phyloP scores from a whole-genome alignment of 1,140 invertebrate species.

The Potamilus streckersoni region DNA sequence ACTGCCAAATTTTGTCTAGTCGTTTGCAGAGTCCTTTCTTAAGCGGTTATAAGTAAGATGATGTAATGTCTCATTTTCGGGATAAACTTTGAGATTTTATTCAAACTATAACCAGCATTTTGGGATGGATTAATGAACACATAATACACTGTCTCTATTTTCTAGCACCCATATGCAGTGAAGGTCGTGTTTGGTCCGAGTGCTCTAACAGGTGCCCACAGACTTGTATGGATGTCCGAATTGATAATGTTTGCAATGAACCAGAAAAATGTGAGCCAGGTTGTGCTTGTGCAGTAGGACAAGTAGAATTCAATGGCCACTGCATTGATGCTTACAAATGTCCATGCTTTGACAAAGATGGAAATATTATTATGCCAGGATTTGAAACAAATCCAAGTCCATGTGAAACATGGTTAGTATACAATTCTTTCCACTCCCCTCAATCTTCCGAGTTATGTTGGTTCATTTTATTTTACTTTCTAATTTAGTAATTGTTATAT shows the following conservation, averaged over 20 bases:
- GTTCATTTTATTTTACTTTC: neutral
- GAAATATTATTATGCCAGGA: conserved; percentile 19
- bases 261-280: conserved; percentile 1
- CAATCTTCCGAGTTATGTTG: neutral
- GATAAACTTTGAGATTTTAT: no score
- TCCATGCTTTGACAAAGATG: conserved; percentile 31
- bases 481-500: neutral
- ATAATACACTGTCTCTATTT: no score
- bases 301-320: conserved; percentile 11
- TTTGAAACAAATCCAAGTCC: conserved; percentile 5
- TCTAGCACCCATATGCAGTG: conserved; percentile 2
- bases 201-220: conserved; percentile 31
- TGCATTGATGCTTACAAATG: conserved; percentile 22
- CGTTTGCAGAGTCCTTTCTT: no score
- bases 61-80: no score
- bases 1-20: no score
- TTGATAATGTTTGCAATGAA: neutral
- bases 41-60: no score
- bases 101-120: no score
- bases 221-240: conserved; percentile 27
- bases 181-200: conserved; percentile 26
- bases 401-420: conserved; percentile 32
- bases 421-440: neutral
- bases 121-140: no score
- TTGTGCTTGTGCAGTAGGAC: conserved; percentile 26